Evolutionary conservation across 2,113 vertebrate genomes (phyloP).

Genomic region (Tenrec ecaudatus): DNA sequence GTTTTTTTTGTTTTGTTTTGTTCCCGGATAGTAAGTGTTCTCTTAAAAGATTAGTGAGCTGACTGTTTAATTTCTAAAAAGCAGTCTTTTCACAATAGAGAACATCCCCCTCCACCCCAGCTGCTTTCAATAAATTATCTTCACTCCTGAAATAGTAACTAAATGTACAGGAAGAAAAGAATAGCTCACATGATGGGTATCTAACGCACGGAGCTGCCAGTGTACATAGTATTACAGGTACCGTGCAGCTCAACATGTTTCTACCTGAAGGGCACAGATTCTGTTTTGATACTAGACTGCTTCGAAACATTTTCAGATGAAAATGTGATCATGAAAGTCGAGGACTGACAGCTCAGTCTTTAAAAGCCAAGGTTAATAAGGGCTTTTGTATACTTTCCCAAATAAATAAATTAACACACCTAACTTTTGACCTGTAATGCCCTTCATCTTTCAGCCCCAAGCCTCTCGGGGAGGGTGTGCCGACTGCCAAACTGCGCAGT

Average conservation of each 20-base stretch:
- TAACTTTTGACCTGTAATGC: slow-evolving; percentile 7
- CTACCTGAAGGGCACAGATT: slow-evolving; percentile 66
- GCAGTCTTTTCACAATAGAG: slow-evolving; percentile 25
- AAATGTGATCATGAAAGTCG: slow-evolving; percentile 69
- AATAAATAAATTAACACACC: slow-evolving; percentile 65
- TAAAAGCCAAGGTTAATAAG: slow-evolving; percentile 74
- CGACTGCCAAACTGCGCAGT: slow-evolving; percentile 35
- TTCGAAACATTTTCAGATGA: slow-evolving; percentile 68
- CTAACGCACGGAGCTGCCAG: slow-evolving; percentile 18
- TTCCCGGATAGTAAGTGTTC: slow-evolving; percentile 64
- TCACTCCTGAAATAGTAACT: slow-evolving; percentile 75
- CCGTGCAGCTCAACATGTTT: slow-evolving; percentile 48
- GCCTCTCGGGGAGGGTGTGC: slow-evolving; percentile 69
- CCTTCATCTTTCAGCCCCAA: slow-evolving; percentile 58
- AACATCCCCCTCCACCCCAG: not conserved
- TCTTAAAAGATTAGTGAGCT: slow-evolving; percentile 70
- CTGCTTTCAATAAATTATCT: slow-evolving; percentile 53
- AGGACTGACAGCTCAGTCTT: slow-evolving; percentile 54
- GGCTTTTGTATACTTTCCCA: slow-evolving; percentile 68
- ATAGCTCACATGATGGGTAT: slow-evolving; percentile 60
- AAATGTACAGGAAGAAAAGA: slow-evolving; percentile 72
- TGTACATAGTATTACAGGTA: not conserved
- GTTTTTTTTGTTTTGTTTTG: slow-evolving; percentile 55
- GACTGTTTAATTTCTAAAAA: slow-evolving; percentile 68
- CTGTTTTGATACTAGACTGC: slow-evolving; percentile 67